Percentiles rank a stretch among this genome's conserved stretches.
Evolutionary conservation across 2,888 invertebrate species (phyloP).

Genomic region (Kryphioiulus occultus): DNA sequence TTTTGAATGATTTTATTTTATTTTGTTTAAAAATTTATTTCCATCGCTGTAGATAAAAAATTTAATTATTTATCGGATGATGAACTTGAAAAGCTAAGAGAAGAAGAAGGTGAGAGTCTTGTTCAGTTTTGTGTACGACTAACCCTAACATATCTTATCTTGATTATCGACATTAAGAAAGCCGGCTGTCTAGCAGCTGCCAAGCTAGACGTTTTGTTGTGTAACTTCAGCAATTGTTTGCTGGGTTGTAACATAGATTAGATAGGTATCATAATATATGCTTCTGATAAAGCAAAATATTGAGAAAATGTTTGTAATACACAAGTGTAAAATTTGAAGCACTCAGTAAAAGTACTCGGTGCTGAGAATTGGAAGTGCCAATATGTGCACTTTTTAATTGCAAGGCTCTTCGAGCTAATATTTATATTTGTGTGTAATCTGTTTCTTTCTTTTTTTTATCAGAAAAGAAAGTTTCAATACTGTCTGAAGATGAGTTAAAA

Average conservation of each 20-base stretch:
- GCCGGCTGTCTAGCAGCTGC: too few species aligned
- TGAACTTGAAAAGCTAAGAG: conserved; percentile 91
- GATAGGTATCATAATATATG: too few species aligned
- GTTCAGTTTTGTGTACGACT: not conserved
- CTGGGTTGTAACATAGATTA: too few species aligned
- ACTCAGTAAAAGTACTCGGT: too few species aligned
- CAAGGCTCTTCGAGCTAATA: not conserved
- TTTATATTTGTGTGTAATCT: not conserved
- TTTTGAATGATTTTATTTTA: conserved; percentile 46
- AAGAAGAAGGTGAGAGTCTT: conserved; percentile 75
- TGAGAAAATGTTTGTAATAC: too few species aligned
- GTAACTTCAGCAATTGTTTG: too few species aligned
- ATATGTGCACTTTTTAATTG: too few species aligned
- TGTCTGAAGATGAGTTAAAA: conserved; percentile 72
- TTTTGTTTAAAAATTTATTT: conserved; percentile 58
- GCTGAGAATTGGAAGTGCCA: too few species aligned
- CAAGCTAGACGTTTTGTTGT: too few species aligned
- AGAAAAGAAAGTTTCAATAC: conserved; percentile 82
- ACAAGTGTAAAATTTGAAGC: too few species aligned
- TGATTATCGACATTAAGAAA: too few species aligned
- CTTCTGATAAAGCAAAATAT: too few species aligned
- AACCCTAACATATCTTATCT: not conserved
- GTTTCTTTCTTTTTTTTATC: conserved; percentile 49
- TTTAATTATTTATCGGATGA: conserved; percentile 93
- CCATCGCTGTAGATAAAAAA: conserved; percentile 74